Evolutionary conservation across 1,140 invertebrate species (phyloP).

Genomic region (Bombus huntii): DNA sequence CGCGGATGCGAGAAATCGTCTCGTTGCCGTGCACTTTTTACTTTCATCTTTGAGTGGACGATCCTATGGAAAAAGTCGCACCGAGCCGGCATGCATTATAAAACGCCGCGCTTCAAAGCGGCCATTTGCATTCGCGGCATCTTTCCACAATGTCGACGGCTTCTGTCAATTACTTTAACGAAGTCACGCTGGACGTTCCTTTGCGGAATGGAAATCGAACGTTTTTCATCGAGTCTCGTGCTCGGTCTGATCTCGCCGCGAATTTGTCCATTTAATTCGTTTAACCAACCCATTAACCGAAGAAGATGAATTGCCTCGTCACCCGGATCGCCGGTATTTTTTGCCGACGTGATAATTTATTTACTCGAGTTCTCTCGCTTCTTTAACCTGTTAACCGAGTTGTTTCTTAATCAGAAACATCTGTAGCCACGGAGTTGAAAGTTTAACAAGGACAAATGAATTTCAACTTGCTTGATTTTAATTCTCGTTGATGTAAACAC

Average conservation of each 20-base stretch:
- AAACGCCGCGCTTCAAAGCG: constrained; percentile 24
- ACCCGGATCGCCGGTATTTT: too few relatives aligned
- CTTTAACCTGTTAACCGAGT: neutral
- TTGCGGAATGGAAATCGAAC: neutral
- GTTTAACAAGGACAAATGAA: neutral
- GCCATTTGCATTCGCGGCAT: constrained; percentile 21
- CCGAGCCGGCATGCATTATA: constrained; percentile 19
- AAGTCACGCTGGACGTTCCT: neutral
- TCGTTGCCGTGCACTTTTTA: constrained; percentile 51
- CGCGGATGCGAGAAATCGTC: constrained; percentile 61
- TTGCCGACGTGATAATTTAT: neutral
- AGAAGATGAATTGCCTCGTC: neutral
- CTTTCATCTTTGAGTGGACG: constrained; percentile 49
- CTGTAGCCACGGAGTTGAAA: too few relatives aligned
- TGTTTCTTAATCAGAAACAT: neutral
- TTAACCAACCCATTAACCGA: neutral
- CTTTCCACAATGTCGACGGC: neutral
- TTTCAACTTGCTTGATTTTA: neutral
- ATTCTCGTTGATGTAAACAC: too few relatives aligned
- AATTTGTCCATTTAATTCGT: neutral
- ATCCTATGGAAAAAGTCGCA: constrained; percentile 40
- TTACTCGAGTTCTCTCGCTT: neutral
- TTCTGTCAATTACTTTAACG: constrained; percentile 24
- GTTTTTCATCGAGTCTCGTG: neutral
- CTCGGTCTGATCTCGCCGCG: neutral